Evolutionary conservation across 1,140 invertebrate genomes (phyloP), one percentile per base, ranked within the genome.

Genomic region (Schlechtendalia chinensis): DNA sequence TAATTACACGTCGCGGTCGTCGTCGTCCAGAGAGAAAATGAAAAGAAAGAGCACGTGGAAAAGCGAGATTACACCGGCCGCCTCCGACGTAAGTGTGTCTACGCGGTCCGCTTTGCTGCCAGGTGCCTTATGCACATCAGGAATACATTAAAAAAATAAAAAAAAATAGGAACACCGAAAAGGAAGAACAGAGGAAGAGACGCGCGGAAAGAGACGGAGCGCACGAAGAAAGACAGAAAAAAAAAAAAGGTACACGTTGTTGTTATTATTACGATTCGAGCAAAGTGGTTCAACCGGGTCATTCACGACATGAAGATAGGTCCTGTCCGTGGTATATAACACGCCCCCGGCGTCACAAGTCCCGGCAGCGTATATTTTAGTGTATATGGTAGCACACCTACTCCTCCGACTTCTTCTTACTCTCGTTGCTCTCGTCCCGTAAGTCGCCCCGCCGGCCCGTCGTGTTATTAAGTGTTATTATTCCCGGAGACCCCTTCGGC

Each of bases 111-210:
- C 75, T 79, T 79, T 50, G 58, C 58, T 45, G 75, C 56, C 75
- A 61, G 75, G 75, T 79, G 75, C 75, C 75, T 63, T 79, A 79
- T 79, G 75, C 75, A 61, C 75, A 79, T 79, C 75, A 79, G 39
- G 58, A 79, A 79, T 63, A 61, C 75, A 79, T 79, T 79, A 79
- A 79, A n/a, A n/a, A n/a, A n/a, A n/a, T n/a, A n/a, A n/a, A n/a
- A n/a, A n/a, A n/a, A n/a, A 72, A 54, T 29, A 19, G 50, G 24
- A 72, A 54, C 27, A 71, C 0, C 17, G 1, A 12, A 67, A 11
- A 24, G 47, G 32, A 39, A 39, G 32, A 39, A 39, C 8, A 39
- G 8, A 4, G 32, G 8, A 39, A 39, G 32, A 39, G 8, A 39
- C 8, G 8, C 3, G 8, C 32, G 8, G 8, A 39, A 8, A 39